These are phyloP conservation scores for Psittacula echo DNA, from an alignment of 2,797 vertebrate species.

Conservation along the genomic window DNA sequence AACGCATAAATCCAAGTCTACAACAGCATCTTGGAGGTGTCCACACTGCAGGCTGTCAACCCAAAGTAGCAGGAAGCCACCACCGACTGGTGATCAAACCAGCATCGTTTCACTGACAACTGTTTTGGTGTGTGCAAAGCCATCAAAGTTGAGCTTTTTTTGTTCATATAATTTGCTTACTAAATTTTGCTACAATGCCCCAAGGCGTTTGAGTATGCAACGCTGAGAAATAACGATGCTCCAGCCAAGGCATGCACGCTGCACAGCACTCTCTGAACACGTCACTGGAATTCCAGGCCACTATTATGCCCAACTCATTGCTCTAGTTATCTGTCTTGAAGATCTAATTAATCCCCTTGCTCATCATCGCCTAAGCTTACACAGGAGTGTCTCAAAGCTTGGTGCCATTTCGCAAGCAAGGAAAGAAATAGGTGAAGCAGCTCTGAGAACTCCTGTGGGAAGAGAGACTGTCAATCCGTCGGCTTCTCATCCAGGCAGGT, in stretches of 20 bases:
- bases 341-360: not conserved
- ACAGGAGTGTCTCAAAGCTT: not conserved
- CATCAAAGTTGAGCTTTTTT: not conserved
- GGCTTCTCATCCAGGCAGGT: rapidly evolving
- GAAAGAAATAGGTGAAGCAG: not conserved
- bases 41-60: not conserved
- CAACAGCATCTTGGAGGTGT: not conserved
- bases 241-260: not conserved
- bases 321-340: not conserved
- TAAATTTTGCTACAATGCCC: not conserved
- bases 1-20: not conserved
- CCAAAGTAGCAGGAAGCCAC: not conserved
- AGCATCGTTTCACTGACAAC: not conserved
- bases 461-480: not conserved
- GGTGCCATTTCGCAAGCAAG: not conserved
- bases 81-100: not conserved
- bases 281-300: not conserved
- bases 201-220: not conserved
- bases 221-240: not conserved
- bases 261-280: not conserved
- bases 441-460: not conserved
- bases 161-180: not conserved
- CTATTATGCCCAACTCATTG: not conserved
- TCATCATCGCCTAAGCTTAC: not conserved
- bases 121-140: not conserved